These are phyloP conservation scores for Pterocles burchelli DNA, from an alignment of 2,113 vertebrate genomes.

Conservation along the genomic window DNA sequence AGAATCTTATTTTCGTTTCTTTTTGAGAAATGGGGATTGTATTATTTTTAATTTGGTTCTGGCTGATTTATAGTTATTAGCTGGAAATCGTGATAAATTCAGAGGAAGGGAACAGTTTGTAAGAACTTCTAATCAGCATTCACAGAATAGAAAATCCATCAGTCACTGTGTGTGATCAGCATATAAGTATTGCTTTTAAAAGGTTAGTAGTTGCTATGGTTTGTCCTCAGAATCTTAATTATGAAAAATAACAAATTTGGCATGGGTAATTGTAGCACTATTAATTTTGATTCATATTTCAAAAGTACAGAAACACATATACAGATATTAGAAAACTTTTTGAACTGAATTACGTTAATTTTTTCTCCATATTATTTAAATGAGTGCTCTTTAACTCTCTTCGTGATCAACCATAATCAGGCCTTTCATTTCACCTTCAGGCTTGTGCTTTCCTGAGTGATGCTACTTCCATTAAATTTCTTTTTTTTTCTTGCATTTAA, in stretches of 20 bases:
- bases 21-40: not conserved
- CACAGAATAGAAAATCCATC: not conserved
- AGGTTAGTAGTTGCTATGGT: not conserved
- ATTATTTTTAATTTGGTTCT: not conserved
- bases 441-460: not conserved
- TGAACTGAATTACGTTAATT: not conserved
- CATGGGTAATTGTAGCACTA: not conserved
- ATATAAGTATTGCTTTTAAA: not conserved
- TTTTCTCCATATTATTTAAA: constrained; percentile 28
- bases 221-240: constrained; percentile 41
- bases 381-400: constrained; percentile 21
- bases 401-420: not conserved
- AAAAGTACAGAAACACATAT: not conserved
- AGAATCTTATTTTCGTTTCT: not conserved
- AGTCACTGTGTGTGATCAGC: not conserved
- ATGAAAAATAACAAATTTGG: constrained; percentile 1
- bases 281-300: constrained; percentile 21
- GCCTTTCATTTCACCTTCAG: constrained; percentile 33
- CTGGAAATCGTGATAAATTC: not conserved
- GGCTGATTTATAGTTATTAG: not conserved
- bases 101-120: not conserved
- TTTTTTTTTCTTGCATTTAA: constrained; percentile 25
- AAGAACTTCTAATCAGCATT: not conserved
- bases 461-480: not conserved
- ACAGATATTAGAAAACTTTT: not conserved